A percentile compares a stretch with the other conserved stretches of the same genome.
Evolutionary conservation across 2,113 vertebrate genomes (phyloP).

Genomic region (Sialia sialis): DNA sequence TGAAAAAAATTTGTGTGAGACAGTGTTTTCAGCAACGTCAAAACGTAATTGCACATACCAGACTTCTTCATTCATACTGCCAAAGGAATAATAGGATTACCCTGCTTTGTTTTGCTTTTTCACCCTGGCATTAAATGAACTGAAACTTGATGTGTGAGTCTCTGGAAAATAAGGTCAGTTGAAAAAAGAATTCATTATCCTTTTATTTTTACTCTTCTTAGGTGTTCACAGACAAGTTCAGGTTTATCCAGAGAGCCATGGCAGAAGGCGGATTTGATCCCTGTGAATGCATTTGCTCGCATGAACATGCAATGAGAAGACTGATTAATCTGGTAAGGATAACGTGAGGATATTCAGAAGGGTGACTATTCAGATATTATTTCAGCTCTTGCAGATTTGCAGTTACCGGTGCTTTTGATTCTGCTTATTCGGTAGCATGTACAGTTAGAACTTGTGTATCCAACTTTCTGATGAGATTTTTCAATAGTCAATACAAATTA

Average conservation of each 20-base stretch:
- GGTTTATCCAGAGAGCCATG: conserved; percentile 77
- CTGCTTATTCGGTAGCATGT: neutral
- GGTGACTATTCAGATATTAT: neutral
- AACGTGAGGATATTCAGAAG: neutral
- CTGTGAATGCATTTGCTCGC: conserved; percentile 95
- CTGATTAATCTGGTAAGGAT: conserved; percentile 93
- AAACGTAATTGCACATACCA: conserved; percentile 1
- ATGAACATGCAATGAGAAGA: conserved; percentile 94
- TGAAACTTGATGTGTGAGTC: conserved; percentile 42
- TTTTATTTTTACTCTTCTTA: conserved; percentile 47
- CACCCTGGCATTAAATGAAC: conserved; percentile 13
- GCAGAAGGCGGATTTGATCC: conserved; percentile 96
- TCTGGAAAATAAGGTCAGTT: conserved; percentile 47
- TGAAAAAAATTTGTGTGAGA: neutral
- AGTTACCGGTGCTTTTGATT: neutral
- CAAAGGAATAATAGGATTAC: conserved; percentile 60
- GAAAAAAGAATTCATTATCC: conserved; percentile 38
- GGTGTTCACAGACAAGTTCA: conserved; percentile 57
- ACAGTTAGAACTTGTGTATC: neutral
- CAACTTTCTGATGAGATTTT: neutral
- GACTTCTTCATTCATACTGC: conserved; percentile 41
- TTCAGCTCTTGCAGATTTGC: neutral
- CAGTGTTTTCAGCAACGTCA: neutral
- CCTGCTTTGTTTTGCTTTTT: conserved; percentile 43
- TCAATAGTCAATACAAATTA: neutral